Base-by-base conservation (phyloP, 2,797 vertebrate species). In the Ceyx erithaca region DNA sequence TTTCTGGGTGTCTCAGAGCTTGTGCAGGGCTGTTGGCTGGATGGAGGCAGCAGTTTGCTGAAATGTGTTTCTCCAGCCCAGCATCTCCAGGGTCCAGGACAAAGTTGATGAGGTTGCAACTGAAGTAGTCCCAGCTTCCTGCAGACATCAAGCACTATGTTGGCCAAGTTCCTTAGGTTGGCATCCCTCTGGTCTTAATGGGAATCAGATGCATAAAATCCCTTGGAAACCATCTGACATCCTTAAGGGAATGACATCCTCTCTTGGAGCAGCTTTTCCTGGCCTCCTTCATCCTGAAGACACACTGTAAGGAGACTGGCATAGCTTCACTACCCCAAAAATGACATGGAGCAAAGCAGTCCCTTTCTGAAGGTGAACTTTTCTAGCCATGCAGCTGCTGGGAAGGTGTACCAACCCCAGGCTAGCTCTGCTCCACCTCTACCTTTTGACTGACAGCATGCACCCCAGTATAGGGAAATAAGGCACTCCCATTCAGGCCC, bases 381-480 rank as follows among this genome's bases (percentile, higher is more conserved):
- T 37, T 28, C 21, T 21, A 22, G 6, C 43, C 37, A 28, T 51
- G 52, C 35, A 3, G 4, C 30, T 4, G 4, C 19, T 0, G 0
- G 8, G 17, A 18, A 51, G 10, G n/a, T 70, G 78, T 12, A 68
- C 51, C 9, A 6, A 18, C 6, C 30, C 28, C 37, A 45, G n/a
- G 7, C 46, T 54, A 76, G 43, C 22, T 30, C 11, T 1, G 3
- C 25, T 72, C 52, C 49, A 23, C 12, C 54, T 6, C 26, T 55
- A 59, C 67, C 26, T 63, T 85, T 46, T 2, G 4, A 19, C 85
- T 82, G 63, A 55, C 68, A 77, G 30, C 30, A 6, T 10, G 17
- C 55, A 58, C 10, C 16, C 49, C 1, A 1, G 4, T 0, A 1
- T 1, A 11, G 23, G 7, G 3, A 16, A 41, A 46, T 12, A 16